Base-by-base conservation (phyloP, 2,113 vertebrate genomes). In the Vulpes lagopus region DNA sequence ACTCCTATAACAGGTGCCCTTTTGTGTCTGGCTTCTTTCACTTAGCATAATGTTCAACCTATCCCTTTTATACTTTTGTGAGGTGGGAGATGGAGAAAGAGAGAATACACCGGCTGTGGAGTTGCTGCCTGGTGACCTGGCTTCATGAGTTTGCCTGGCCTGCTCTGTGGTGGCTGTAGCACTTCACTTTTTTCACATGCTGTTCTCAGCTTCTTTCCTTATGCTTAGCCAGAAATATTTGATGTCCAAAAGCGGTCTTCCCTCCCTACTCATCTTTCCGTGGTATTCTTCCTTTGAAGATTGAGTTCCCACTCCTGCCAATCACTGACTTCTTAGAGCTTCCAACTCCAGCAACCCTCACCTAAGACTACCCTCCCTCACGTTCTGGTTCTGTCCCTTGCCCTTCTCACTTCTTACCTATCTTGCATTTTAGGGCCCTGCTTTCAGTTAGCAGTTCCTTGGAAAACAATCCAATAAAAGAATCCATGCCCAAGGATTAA, bases 381-480 rank as follows among this genome's bases (percentile, higher is more conserved):
- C 20, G 8, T 3, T 94, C 22, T 89, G 76, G 67, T 23, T 79
- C n/a, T 62, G 25, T n/a, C 49, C 49, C n/a, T 87, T 81, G 32
- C 17, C 51, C 65, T 76, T 92, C 80, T 76, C 53, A 84, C 69
- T 80, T 76, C 20, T 69, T 82, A 79, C 32, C n/a, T 55, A 15
- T 76, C 8, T 86, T 86, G n/a, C 85, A 27, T 95, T 98, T 95
- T 69, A 92, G 35, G 84, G 49, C 11, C 82, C 79, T 74, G 55
- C 15, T 86, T 76, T 95, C 62, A 69, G 19, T 51, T 74, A 94
- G 80, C 11, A 73, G 16, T 94, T 67, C 20, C 1, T 88, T 93
- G 38, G 74, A 95, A 95, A 43, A 15, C 51, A 94, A 59, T 57
- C 53, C 94, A 23, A 96, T 88, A 73, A 92, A 84, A 3, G 16